These are phyloP conservation scores for Phenganax stokvisi DNA, from an alignment of 92 coral and sea anemone species.

Conservation along the genomic window DNA sequence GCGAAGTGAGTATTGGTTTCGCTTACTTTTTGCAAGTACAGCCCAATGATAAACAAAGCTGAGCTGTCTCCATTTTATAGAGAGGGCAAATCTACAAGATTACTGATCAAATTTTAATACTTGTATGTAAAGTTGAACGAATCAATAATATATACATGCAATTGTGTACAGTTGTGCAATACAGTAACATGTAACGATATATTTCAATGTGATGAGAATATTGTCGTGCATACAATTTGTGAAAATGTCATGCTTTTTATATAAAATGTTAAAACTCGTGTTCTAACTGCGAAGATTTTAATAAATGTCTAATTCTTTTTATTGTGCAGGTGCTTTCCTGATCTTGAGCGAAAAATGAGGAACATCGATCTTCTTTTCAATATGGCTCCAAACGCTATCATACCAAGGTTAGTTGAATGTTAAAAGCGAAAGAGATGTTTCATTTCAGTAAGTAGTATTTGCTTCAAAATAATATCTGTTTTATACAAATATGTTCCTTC, in stretches of 20 bases:
- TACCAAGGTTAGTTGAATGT: slow-evolving; percentile 56
- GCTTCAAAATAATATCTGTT: too few species aligned
- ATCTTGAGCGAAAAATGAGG: slow-evolving; percentile 81
- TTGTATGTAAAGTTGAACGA: too few species aligned
- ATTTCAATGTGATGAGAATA: too few species aligned
- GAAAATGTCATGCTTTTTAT: too few species aligned
- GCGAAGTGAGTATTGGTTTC: slow-evolving; percentile 58
- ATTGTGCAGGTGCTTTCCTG: slow-evolving; percentile 58
- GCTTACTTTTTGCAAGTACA: too few species aligned
- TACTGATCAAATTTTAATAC: too few species aligned
- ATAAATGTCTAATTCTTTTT: neutral
- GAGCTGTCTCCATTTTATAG: neutral
- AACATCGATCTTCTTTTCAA: slow-evolving; percentile 60
- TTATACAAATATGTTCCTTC: neutral
- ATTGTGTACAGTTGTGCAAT: too few species aligned
- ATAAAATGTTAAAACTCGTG: neutral
- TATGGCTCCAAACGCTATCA: slow-evolving; percentile 70
- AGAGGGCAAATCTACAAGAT: too few species aligned
- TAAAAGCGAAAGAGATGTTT: neutral
- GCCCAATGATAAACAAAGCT: neutral
- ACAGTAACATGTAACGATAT: too few species aligned
- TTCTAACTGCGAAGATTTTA: neutral
- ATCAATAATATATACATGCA: too few species aligned
- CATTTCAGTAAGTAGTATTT: neutral
- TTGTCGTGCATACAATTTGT: too few species aligned